phyloP scores from a whole-genome alignment of 2,797 vertebrate genomes.

The Sebastes trivittatus region DNA sequence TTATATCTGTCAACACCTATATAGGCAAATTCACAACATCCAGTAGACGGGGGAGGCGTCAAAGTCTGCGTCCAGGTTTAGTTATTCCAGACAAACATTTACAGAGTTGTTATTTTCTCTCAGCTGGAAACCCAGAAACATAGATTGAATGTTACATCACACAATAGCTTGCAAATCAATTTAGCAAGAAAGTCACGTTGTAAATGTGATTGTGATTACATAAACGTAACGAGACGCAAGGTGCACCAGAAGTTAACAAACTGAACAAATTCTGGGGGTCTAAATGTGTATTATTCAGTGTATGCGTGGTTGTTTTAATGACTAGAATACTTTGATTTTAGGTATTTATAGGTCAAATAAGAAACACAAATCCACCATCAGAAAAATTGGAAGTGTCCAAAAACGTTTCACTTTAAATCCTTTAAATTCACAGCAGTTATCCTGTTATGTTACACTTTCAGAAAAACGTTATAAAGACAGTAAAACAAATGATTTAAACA shows the following conservation, averaged over 20 bases:
- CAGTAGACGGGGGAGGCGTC: neutral
- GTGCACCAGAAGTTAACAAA: neutral
- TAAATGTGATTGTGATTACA: neutral
- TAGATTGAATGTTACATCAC: neutral
- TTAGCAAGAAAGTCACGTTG: neutral
- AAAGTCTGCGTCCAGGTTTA: neutral
- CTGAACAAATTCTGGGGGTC: neutral
- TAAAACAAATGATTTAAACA: neutral
- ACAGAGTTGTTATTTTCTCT: neutral
- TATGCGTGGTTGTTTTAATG: neutral
- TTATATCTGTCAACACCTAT: conserved; percentile 2
- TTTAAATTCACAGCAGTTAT: neutral
- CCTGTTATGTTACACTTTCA: neutral
- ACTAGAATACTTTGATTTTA: neutral
- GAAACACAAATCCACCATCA: neutral
- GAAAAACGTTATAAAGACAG: neutral
- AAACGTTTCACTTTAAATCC: neutral
- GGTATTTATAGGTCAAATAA: neutral
- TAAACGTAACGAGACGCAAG: neutral
- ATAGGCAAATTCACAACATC: neutral
- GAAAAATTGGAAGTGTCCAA: neutral
- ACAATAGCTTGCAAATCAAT: neutral
- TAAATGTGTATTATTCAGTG: neutral
- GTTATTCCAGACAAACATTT: neutral
- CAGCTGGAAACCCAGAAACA: neutral